phyloP scores from a whole-genome alignment of 2,113 vertebrate species.

The Apodemus sylvaticus region DNA sequence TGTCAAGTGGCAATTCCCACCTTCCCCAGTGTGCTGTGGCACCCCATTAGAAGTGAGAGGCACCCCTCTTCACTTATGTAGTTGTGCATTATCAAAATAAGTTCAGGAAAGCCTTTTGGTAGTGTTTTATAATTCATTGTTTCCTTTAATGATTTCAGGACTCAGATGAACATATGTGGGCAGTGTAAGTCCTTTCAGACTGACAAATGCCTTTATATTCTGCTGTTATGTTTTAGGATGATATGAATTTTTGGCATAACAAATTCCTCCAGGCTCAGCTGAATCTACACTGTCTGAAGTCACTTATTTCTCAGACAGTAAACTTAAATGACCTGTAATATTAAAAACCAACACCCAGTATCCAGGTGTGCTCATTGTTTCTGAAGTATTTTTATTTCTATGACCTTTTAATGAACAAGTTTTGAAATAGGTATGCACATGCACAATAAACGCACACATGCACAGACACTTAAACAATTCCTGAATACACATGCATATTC shows the following conservation, averaged over 20 bases:
- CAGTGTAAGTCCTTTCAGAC: not conserved
- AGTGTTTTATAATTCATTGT: not conserved
- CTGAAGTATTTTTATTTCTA: not conserved
- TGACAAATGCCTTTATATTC: not conserved
- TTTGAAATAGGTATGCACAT: not conserved
- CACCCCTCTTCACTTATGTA: not conserved
- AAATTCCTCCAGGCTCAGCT: not conserved
- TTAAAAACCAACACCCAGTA: not conserved
- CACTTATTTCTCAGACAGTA: not conserved
- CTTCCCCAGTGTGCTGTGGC: not conserved
- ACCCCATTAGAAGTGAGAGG: not conserved
- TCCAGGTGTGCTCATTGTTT: not conserved
- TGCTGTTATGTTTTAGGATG: not conserved
- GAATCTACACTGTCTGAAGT: not conserved
- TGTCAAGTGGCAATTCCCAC: too few species aligned
- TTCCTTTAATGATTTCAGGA: not conserved
- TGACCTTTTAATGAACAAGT: not conserved
- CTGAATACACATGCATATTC: not conserved
- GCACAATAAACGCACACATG: not conserved
- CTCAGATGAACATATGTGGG: not conserved
- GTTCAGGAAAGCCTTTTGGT: not conserved
- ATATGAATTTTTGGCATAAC: not conserved
- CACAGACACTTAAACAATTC: not conserved
- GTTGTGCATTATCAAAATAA: not conserved
- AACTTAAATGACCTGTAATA: not conserved